Percentiles rank a stretch among this genome's conserved stretches.
Evolutionary conservation across 2,888 invertebrate genomes (phyloP).

Genomic region (Lycaena phlaeas): DNA sequence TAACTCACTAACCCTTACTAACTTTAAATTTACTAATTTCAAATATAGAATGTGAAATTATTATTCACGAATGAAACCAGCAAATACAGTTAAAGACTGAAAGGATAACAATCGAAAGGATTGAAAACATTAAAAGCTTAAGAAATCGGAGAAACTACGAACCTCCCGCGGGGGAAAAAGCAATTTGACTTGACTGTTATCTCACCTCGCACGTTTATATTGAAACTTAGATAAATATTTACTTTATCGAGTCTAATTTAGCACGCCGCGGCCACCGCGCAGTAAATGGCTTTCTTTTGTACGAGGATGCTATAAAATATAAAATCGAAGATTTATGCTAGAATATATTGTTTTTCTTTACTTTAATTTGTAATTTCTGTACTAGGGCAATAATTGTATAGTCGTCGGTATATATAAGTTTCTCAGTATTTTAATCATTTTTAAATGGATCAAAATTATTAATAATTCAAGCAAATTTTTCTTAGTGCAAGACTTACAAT

Average conservation of each 20-base stretch:
- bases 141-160: constrained; percentile 43
- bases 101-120: constrained; percentile 11
- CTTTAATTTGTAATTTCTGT: background rate
- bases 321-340: constrained; percentile 15
- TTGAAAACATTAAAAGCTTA: constrained; percentile 26
- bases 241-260: constrained; percentile 69
- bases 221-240: constrained; percentile 71
- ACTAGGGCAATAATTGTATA: too few species aligned
- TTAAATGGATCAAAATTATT: too few species aligned
- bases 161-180: constrained; percentile 63
- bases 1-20: too few species aligned
- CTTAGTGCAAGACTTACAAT: too few species aligned
- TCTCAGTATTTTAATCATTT: too few species aligned
- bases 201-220: constrained; percentile 69
- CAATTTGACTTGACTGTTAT: constrained; percentile 67
- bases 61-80: too few species aligned
- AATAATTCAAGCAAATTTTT: too few species aligned
- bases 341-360: constrained; percentile 20
- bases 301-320: constrained; percentile 20
- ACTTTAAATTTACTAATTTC: too few species aligned
- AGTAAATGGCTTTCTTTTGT: constrained; percentile 35
- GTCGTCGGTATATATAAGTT: too few species aligned
- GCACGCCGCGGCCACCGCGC: constrained; percentile 54
- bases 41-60: too few species aligned
- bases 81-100: constrained; percentile 2